Percentiles rank a stretch among this genome's conserved stretches.
phyloP scores from a whole-genome alignment of 2,797 vertebrate genomes.

The Peromyscus nudipes region DNA sequence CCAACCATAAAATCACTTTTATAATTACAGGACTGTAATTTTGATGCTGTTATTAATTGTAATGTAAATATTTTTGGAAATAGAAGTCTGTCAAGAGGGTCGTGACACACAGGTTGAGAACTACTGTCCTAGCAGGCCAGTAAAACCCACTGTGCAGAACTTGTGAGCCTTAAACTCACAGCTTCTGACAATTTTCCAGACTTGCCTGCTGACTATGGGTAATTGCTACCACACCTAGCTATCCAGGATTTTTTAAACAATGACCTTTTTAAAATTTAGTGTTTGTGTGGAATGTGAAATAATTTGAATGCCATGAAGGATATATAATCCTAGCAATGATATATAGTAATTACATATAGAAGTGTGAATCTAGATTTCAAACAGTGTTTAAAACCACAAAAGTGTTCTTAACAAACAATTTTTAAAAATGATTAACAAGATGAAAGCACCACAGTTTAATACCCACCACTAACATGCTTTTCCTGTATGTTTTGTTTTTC shows the following conservation, averaged over 20 bases:
- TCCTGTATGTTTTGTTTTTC: constrained; percentile 65
- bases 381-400: constrained; percentile 58
- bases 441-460: background rate
- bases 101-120: background rate
- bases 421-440: background rate
- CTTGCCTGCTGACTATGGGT: background rate
- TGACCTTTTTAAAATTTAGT: constrained; percentile 84
- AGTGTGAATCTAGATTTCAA: constrained; percentile 88
- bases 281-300: constrained; percentile 83
- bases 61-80: background rate
- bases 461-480: background rate
- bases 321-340: constrained; percentile 85
- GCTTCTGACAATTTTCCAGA: background rate
- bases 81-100: background rate
- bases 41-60: background rate
- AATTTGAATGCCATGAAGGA: constrained; percentile 85
- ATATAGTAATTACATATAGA: constrained; percentile 90
- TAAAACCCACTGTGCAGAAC: background rate
- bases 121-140: background rate
- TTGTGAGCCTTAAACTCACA: background rate
- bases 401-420: background rate
- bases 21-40: background rate
- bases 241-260: background rate
- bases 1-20: background rate
- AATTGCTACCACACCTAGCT: background rate